Base-by-base conservation (phyloP, 2,888 invertebrate species). In the Clitarchus hookeri region DNA sequence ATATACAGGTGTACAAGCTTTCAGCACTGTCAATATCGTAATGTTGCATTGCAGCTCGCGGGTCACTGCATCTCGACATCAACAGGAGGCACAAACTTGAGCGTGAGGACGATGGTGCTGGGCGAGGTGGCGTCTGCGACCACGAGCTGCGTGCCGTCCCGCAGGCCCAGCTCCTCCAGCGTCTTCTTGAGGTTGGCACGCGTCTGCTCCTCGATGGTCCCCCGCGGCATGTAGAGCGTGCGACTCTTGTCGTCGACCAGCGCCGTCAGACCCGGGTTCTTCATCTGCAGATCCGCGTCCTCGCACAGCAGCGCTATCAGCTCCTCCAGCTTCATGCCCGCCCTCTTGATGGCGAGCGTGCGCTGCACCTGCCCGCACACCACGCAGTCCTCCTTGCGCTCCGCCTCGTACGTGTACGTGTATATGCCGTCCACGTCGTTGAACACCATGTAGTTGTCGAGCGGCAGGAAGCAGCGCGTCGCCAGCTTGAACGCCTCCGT, bases 401-500 rank as follows among this genome's bases (percentile, higher is more conserved):
- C 98, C 0, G 98, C 97, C 91, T 96, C 96, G 91, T 98, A 99
- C 0, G 98, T 98, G 90, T 98, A 98, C 0, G 98, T 97, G 90
- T 99, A 99, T 65, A 99, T 96, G 0, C 99, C 99, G 90, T 98
- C 98, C 0, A 96, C 94, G 93, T 99, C 97, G 90, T 98, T 99
- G 90, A 99, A 96, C 87, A 99, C 97, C 95, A 99, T 95, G 90
- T 99, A 99, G 92, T 99, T 99, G 91, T 98, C 96, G 92, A 99
- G 94, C 77, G 96, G 96, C 1, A 95, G 94, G 88, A 96, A 97
- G 90, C 98, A 98, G 89, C 97, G 98, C 53, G 98, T 97, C 0
- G 98, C 98, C 87, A 99, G 91, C 93, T 99, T 99, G 90, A 99
- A 98, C 3, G 98, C 98, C 94, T 99, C 99, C 23, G 98, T 97